Base-by-base conservation (phyloP, 2,113 vertebrate genomes). In the Trichomycterus rosablanca region DNA sequence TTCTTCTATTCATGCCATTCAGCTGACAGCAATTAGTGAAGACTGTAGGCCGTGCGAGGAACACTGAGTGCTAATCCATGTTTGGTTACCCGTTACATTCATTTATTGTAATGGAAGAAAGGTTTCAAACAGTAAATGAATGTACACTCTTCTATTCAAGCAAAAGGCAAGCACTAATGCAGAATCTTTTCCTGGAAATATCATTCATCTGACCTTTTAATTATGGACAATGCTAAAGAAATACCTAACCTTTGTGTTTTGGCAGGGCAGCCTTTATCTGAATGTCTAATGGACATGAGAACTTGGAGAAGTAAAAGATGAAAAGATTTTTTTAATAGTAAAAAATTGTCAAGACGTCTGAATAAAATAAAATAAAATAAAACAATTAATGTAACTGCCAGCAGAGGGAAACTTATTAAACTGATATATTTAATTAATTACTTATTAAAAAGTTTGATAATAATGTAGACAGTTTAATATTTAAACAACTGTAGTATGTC, bases 151-250 rank as follows among this genome's bases (percentile, higher is more conserved):
- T 37, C 39, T 1, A 28, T 56, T 57, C 30, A 57, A 35, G 34
- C 23, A 56, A 16, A 10, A 28, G 24, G n/a, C 30, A 37, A 11
- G 15, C 5, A 22, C 24, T 43, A 43, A 50, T 28, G 45, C 12
- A 34, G 10, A 6, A 34, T 24, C 39, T 56, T 2, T 15, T 26
- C 53, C 4, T 23, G 24, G 3, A 57, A 68, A 63, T 63, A 42
- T 23, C 58, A 61, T 40, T 24, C 19, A 22, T 22, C 52, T 69
- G 53, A 69, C 67, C 59, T 63, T 63, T 56, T 39, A 39, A 63
- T 63, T 57, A 57, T 46, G 30, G 63, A 19, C 7, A 63, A 45
- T 69, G 28, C 9, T n/a, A 58, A 51, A 20, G 35, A 15, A 63
- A 58, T 26, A 45, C 34, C 28, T 50, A 52, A 63, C 39, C 39